Base-by-base conservation (phyloP, 2,113 vertebrate species). In the Xiphias gladius region DNA sequence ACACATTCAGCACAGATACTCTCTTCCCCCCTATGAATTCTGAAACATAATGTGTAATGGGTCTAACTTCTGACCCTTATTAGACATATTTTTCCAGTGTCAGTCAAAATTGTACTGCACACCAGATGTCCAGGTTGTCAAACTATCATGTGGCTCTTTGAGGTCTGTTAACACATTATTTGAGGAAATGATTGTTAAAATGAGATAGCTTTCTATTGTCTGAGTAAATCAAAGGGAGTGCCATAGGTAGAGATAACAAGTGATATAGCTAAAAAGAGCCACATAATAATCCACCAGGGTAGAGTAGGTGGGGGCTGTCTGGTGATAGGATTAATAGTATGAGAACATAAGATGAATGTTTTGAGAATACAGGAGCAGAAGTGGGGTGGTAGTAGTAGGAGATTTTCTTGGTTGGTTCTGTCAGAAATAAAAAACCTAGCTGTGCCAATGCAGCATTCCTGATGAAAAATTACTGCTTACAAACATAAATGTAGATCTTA, bases 401-500 rank as follows among this genome's bases (percentile, higher is more conserved):
- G 58, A 57, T 69, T 68, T 82, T 71, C 43, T 63, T 58, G 4
- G 26, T 24, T 1, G 22, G 6, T n/a, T 73, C 48, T 73, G 74
- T 62, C 35, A 58, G 35, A 86, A 79, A 59, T 77, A 3, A 55
- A 72, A 73, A 8, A 35, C 9, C 0, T 12, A 28, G 32, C 41
- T 14, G 24, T 63, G 30, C 32, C 68, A 39, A 48, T 39, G 35
- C 30, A 69, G 57, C 83, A 52, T 87, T 86, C 78, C 80, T 28
- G 4, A 54, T 52, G 65, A 77, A 43, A n/a, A 46, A 81, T 55
- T 19, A n/a, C 58, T 68, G 77, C 85, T 80, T 83, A 71, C 88
- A 80, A 78, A 82, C 41, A 75, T 43, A 86, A 83, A 84, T 59
- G 75, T 89, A 61, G 52, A 72, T 80, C 71, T 76, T 76, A 58